Evolutionary conservation across 2,113 vertebrate genomes (phyloP).

Genomic region (Caranx melampygus): DNA sequence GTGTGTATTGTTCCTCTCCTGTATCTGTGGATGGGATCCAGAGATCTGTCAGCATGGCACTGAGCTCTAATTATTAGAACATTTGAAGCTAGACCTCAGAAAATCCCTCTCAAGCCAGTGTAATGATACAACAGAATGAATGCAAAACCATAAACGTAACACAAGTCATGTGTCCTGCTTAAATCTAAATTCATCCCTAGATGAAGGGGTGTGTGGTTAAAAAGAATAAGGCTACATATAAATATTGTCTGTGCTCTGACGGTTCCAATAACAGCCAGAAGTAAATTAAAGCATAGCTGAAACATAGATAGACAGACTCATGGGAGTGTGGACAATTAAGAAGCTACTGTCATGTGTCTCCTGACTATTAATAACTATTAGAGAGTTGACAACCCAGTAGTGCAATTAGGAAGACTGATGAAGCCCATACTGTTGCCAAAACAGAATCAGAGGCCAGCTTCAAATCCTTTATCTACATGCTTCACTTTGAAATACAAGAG

Average conservation of each 20-base stretch:
- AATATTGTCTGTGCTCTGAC: constrained; percentile 16
- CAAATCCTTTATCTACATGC: constrained; percentile 28
- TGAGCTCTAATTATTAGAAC: constrained; percentile 26
- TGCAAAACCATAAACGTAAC: background rate
- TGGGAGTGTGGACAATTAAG: constrained; percentile 31
- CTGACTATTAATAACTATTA: constrained; percentile 59
- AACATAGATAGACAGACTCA: constrained; percentile 1
- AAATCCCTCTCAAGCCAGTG: background rate
- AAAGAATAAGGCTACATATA: constrained; percentile 34
- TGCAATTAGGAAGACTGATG: constrained; percentile 49
- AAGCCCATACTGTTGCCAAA: constrained; percentile 57
- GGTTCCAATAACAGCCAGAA: constrained; percentile 32
- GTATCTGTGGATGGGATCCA: constrained; percentile 1
- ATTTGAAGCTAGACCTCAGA: constrained; percentile 2
- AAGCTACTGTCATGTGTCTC: constrained; percentile 36
- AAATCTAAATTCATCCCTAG: constrained; percentile 2
- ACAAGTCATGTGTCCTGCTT: background rate
- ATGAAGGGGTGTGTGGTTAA: constrained; percentile 1
- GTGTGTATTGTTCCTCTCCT: background rate
- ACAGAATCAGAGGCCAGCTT: background rate
- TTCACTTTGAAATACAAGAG: constrained; percentile 16
- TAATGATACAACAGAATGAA: constrained; percentile 4
- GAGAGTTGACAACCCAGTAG: constrained; percentile 22
- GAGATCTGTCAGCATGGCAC: constrained; percentile 14
- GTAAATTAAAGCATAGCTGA: constrained; percentile 25